Evolutionary conservation across 64 coral and sea anemone species (phyloP).

Genomic region (Astreopora myriophthalma): DNA sequence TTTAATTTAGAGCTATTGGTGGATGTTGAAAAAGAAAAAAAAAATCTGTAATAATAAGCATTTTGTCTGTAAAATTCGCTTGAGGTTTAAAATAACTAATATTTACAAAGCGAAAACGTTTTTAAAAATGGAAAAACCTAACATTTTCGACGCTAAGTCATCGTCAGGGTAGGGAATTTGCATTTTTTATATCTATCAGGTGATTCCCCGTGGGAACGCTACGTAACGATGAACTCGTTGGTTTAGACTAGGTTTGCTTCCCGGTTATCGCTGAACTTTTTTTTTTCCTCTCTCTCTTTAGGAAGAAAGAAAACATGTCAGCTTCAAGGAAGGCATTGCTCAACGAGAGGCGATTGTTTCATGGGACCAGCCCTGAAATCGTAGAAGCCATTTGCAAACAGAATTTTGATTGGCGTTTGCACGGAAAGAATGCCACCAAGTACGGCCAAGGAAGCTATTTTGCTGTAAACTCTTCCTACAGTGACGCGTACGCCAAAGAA

Average conservation of each 20-base stretch:
- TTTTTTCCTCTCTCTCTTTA: not conserved
- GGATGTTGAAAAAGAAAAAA: too few species aligned
- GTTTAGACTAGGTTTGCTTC: not conserved
- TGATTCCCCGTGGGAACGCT: too few species aligned
- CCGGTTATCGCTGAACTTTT: not conserved
- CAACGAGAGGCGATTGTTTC: conserved; percentile 31
- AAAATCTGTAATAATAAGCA: too few species aligned
- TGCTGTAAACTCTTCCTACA: conserved; percentile 31
- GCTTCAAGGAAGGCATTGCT: not conserved
- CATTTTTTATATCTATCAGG: too few species aligned
- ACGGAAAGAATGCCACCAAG: conserved; percentile 17
- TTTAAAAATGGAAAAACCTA: too few species aligned
- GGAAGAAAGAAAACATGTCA: conserved; percentile 35
- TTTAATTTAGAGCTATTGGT: too few species aligned
- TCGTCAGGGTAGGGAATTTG: too few species aligned
- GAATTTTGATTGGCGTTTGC: conserved; percentile 58
- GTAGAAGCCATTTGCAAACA: conserved; percentile 60
- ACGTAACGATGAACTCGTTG: too few species aligned
- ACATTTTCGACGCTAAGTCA: too few species aligned
- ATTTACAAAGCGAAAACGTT: too few species aligned
- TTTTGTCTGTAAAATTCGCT: too few species aligned
- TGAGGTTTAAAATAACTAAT: too few species aligned
- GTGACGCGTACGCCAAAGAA: conserved; percentile 1
- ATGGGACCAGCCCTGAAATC: conserved; percentile 15
- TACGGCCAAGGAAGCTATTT: conserved; percentile 61